Evolutionary conservation across 1,140 invertebrate genomes (phyloP), one percentile per base, ranked within the genome.

Genomic region (Aleiodes sp.): DNA sequence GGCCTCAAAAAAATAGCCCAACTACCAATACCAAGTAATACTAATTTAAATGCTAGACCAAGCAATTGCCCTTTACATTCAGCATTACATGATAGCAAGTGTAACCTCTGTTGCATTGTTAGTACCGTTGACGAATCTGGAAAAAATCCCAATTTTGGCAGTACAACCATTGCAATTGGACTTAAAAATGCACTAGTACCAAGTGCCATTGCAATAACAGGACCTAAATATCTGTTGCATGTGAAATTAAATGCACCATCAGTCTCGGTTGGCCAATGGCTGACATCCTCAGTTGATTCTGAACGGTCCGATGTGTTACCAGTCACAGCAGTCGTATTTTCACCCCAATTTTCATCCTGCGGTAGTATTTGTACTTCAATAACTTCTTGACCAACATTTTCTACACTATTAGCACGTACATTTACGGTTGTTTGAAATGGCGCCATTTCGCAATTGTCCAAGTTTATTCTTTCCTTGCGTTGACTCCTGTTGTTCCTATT

Each of bases 341-440:
- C 98, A 33, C 95, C 96, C 97, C 97, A 99, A 81, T 97, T 98
- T 79, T 99, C 97, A 88, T 98, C 96, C 86, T 97, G 92, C 0
- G 96, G 95, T 41, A 98, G 83, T 71, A 97, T 97, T 86, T 97
- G 95, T 56, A 97, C 95, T 86, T 96, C 94, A 41, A 96, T 95
- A 4, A 95, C 92, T 84, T 96, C 93, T 79, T 93, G 92, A 2
- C 90, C 93, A 16, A 85, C 75, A 64, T 85, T 84, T 86, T 89
- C 88, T 4, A 89, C 89, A 52, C 87, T 89, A 72, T 91, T 89
- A 71, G 91, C 90, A 52, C 91, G 89, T 57, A 93, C 88, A 73
- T 92, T 93, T 0, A 94, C 91, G 70, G 91, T 91, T n/a, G 92
- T 93, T 84, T 94, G 92, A 78, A 93, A 93, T 24, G 92, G 92